phyloP scores from a whole-genome alignment of 2,797 vertebrate species.

The Zalophus californianus region DNA sequence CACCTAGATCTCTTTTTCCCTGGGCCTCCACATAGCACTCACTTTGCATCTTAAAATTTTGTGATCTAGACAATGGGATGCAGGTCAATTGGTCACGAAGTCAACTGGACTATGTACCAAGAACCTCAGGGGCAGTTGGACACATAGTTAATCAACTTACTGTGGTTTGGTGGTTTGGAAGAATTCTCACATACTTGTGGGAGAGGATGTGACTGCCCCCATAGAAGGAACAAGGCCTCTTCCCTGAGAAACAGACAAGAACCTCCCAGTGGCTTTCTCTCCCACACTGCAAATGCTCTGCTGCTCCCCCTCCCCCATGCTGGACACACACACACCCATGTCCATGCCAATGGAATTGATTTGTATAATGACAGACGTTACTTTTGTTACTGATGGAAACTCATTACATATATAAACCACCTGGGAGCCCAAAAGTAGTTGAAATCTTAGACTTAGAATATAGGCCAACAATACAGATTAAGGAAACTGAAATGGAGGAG shows the following conservation, averaged over 20 bases:
- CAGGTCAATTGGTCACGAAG: neutral
- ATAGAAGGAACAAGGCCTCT: neutral
- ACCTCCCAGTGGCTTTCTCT: neutral
- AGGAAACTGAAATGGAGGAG: neutral
- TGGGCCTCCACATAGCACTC: neutral
- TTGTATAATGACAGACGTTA: neutral
- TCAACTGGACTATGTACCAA: neutral
- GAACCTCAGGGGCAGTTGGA: neutral
- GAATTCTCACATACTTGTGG: neutral
- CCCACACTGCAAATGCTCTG: neutral
- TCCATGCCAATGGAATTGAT: neutral
- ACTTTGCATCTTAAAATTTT: neutral
- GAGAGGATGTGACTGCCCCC: neutral
- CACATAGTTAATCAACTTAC: neutral
- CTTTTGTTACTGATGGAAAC: neutral
- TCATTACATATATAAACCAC: neutral
- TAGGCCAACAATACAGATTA: neutral
- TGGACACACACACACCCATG: rapidly evolving
- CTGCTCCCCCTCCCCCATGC: neutral
- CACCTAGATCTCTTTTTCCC: neutral
- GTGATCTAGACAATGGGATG: neutral
- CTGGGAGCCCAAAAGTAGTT: neutral
- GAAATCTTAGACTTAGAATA: neutral
- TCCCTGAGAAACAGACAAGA: neutral
- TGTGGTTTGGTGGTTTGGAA: neutral